Evolutionary conservation across 2,888 invertebrate genomes (phyloP).

Genomic region (Leucophenga montana): DNA sequence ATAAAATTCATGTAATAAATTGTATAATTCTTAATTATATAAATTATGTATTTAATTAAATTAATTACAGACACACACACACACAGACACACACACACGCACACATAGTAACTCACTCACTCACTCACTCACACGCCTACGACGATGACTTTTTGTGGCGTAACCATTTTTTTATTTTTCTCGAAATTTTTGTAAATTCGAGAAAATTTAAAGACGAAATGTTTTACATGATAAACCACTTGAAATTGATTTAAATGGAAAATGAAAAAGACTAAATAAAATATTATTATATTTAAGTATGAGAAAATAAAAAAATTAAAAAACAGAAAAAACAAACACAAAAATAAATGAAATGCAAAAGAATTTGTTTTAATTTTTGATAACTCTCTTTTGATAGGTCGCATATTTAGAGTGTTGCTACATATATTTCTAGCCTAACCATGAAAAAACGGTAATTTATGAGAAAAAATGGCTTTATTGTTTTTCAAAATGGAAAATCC

Average conservation of each 20-base stretch:
- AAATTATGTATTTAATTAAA: constrained; percentile 3
- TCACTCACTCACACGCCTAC: not conserved
- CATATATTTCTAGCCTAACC: no score
- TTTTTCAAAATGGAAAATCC: no score
- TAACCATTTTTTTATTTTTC: not conserved
- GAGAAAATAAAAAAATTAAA: not conserved
- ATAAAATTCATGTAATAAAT: not conserved
- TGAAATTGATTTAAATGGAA: constrained; percentile 20
- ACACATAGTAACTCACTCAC: constrained; percentile 7
- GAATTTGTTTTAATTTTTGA: not conserved
- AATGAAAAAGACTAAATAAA: constrained; percentile 22
- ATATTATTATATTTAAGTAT: constrained; percentile 8
- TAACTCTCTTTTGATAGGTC: not conserved
- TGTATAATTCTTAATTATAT: constrained; percentile 7
- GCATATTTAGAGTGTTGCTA: no score
- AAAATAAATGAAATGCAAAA: constrained; percentile 8
- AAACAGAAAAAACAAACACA: not conserved
- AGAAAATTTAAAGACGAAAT: not conserved
- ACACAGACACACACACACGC: not conserved
- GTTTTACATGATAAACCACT: not conserved
- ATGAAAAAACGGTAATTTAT: no score
- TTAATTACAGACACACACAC: constrained; percentile 6
- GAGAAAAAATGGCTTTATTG: no score
- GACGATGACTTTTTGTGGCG: not conserved
- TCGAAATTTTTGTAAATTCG: not conserved